Evolutionary conservation across 30 jellyfish, hydroid and myxozoan genomes (phyloP).

Genomic region (Cassiopea andromeda): DNA sequence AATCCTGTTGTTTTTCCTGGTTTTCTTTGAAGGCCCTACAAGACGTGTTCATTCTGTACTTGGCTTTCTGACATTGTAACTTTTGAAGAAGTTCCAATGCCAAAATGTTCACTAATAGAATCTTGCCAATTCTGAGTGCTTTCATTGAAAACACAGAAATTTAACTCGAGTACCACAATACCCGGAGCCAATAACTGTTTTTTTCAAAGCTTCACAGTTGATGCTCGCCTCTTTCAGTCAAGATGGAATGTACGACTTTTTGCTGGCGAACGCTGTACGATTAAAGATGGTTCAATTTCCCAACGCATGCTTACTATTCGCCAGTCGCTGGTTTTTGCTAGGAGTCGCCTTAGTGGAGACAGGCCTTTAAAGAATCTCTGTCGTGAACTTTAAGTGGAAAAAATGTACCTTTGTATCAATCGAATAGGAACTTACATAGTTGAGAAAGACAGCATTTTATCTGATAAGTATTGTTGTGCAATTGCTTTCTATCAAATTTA

Average conservation of each 20-base stretch:
- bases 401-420: too few relatives aligned
- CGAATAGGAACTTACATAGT: too few relatives aligned
- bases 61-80: conserved; percentile 21
- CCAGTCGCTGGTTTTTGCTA: conserved; percentile 66
- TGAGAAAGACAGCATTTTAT: too few relatives aligned
- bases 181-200: conserved; percentile 55
- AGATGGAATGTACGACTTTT: conserved; percentile 16
- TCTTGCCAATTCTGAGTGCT: conserved; percentile 6
- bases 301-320: conserved; percentile 57
- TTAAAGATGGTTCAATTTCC: conserved; percentile 50
- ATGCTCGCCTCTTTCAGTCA: conserved; percentile 49
- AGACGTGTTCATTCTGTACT: background rate
- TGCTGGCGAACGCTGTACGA: conserved; percentile 72
- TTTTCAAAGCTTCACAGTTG: background rate
- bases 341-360: conserved; percentile 68
- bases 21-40: conserved; percentile 47
- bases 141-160: conserved; percentile 5
- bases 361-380: too few relatives aligned
- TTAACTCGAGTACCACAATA: conserved; percentile 22
- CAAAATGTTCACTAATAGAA: background rate
- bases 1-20: conserved; percentile 42
- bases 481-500: too few relatives aligned
- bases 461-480: too few relatives aligned
- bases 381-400: too few relatives aligned
- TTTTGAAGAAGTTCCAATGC: conserved; percentile 20